Percentiles rank a stretch among this genome's conserved stretches.
Evolutionary conservation across 2,113 vertebrate genomes (phyloP).

Genomic region (Bubo bubo): DNA sequence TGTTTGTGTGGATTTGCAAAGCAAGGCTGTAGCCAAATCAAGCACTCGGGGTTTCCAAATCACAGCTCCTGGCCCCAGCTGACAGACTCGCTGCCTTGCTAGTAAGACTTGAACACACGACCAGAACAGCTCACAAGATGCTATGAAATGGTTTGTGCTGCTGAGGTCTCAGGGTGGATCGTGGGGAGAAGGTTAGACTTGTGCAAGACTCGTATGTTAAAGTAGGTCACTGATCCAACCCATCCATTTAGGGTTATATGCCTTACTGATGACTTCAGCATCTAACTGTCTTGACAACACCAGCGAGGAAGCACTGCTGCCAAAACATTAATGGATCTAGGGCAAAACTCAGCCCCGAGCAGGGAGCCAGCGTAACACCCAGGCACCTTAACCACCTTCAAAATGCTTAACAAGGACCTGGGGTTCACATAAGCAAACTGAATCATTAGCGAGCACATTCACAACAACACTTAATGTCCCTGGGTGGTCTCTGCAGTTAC

Average conservation of each 20-base stretch:
- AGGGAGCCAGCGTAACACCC: neutral
- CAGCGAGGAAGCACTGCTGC: fast-evolving
- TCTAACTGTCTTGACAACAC: neutral
- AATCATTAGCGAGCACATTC: neutral
- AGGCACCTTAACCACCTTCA: neutral
- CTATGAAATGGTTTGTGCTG: neutral
- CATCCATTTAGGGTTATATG: neutral
- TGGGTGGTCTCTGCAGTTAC: neutral
- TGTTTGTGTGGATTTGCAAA: neutral
- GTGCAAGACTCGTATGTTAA: neutral
- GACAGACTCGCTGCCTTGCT: neutral
- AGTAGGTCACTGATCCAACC: neutral
- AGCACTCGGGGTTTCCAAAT: neutral
- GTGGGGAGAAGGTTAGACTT: neutral
- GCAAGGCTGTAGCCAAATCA: neutral
- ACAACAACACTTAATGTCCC: neutral
- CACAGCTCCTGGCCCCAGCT: neutral
- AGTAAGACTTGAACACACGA: fast-evolving
- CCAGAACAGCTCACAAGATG: fast-evolving
- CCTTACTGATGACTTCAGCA: neutral
- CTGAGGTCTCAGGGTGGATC: neutral
- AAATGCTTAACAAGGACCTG: neutral
- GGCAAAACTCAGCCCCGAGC: neutral
- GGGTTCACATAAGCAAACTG: fast-evolving
- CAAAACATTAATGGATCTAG: neutral